phyloP scores from a whole-genome alignment of 2,797 vertebrate genomes.

The Chiloscyllium punctatum region DNA sequence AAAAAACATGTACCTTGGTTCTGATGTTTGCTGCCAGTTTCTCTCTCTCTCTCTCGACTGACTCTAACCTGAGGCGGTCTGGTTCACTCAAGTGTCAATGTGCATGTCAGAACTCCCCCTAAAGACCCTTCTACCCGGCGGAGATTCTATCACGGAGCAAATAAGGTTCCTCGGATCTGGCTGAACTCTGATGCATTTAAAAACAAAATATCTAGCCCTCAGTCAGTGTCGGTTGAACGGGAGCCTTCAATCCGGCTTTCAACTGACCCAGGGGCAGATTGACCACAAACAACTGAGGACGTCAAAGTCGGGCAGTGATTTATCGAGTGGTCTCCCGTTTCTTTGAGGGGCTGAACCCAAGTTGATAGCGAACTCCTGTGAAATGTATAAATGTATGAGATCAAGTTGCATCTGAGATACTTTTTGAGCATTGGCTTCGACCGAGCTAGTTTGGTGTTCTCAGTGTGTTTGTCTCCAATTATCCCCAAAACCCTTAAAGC shows the following conservation, averaged over 20 bases:
- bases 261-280: conserved; percentile 50
- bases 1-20: no score
- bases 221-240: no score
- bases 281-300: conserved; percentile 62
- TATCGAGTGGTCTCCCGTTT: conserved; percentile 86
- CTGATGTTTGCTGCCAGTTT: background rate
- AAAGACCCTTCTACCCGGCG: background rate
- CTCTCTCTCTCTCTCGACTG: background rate
- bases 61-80: background rate
- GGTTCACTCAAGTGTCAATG: background rate
- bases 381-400: background rate
- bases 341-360: conserved; percentile 52
- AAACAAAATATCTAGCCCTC: background rate
- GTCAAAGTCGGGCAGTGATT: conserved; percentile 66
- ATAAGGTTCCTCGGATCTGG: no score
- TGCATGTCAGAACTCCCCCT: background rate
- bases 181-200: background rate
- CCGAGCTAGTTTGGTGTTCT: background rate
- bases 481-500: background rate
- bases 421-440: background rate
- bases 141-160: background rate
- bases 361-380: background rate
- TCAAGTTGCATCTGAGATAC: background rate
- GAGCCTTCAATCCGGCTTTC: no score
- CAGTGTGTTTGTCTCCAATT: background rate